phyloP scores from a whole-genome alignment of 2,888 invertebrate genomes.

The Stenichneumon culpator region DNA sequence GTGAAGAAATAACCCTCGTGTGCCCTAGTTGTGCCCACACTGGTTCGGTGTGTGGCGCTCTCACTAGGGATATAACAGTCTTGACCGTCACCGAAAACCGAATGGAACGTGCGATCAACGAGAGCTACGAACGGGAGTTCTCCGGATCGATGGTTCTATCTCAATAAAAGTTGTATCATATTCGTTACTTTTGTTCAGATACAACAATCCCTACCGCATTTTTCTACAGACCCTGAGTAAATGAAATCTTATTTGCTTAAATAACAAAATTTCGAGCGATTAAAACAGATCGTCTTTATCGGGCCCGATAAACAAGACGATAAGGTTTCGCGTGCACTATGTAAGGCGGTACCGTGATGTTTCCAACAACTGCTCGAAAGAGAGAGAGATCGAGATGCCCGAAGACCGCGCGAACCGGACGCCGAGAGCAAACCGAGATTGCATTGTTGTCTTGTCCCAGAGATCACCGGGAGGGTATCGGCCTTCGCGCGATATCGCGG shows the following conservation, averaged over 20 bases:
- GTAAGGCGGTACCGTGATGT: slow-evolving; percentile 40
- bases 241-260: background rate
- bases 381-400: slow-evolving; percentile 42
- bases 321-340: slow-evolving; percentile 35
- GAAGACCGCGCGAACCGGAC: slow-evolving; percentile 74
- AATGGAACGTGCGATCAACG: too few species aligned
- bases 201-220: too few species aligned
- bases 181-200: too few species aligned
- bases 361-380: slow-evolving; percentile 58
- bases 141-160: too few species aligned
- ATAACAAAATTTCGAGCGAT: background rate
- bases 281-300: background rate
- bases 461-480: slow-evolving; percentile 84
- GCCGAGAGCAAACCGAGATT: slow-evolving; percentile 79
- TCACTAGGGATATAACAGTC: too few species aligned
- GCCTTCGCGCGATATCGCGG: slow-evolving; percentile 81
- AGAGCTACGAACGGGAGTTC: too few species aligned
- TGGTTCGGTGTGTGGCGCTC: too few species aligned
- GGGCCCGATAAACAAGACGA: slow-evolving; percentile 36
- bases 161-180: too few species aligned
- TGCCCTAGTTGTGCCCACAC: too few species aligned
- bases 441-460: slow-evolving; percentile 85
- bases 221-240: background rate
- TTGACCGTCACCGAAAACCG: too few species aligned
- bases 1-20: too few species aligned